These are phyloP conservation scores for Bactericera cockerelli DNA, from an alignment of 1,140 invertebrate species.

Conservation along the genomic window DNA sequence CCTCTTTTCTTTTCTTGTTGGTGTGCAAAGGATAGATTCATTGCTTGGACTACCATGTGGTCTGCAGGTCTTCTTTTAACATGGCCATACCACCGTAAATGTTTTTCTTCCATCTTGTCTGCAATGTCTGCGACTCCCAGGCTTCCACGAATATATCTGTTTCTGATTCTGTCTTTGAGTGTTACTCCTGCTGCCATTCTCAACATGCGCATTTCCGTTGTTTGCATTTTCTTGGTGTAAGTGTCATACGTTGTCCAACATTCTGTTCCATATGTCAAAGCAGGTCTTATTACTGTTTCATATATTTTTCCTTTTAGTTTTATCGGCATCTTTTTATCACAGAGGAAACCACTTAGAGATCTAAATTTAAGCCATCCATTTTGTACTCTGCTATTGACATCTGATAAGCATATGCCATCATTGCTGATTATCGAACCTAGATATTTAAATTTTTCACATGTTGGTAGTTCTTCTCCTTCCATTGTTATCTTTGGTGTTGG, in stretches of 20 bases:
- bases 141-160: too few relatives aligned
- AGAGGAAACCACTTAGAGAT: not conserved
- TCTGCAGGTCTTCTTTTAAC: too few relatives aligned
- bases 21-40: too few relatives aligned
- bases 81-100: too few relatives aligned
- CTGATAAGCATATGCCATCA: constrained; percentile 7
- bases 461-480: constrained; percentile 1
- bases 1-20: too few relatives aligned
- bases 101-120: too few relatives aligned
- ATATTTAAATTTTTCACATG: constrained; percentile 8
- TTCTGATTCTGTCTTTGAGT: too few relatives aligned
- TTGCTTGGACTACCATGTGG: too few relatives aligned
- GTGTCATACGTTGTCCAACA: constrained; percentile 4
- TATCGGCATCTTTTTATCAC: constrained; percentile 3
- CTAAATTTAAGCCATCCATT: not conserved
- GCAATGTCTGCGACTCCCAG: too few relatives aligned
- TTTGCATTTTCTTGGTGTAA: not conserved
- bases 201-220: too few relatives aligned
- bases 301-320: constrained; percentile 4
- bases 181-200: too few relatives aligned
- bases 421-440: constrained; percentile 8
- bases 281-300: not conserved
- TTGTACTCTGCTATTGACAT: constrained; percentile 8
- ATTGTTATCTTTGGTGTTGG: not conserved
- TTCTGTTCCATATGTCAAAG: not conserved